Percentiles rank a stretch among this genome's conserved stretches.
phyloP scores from a whole-genome alignment of 2,888 invertebrate species.

The Timema podura region DNA sequence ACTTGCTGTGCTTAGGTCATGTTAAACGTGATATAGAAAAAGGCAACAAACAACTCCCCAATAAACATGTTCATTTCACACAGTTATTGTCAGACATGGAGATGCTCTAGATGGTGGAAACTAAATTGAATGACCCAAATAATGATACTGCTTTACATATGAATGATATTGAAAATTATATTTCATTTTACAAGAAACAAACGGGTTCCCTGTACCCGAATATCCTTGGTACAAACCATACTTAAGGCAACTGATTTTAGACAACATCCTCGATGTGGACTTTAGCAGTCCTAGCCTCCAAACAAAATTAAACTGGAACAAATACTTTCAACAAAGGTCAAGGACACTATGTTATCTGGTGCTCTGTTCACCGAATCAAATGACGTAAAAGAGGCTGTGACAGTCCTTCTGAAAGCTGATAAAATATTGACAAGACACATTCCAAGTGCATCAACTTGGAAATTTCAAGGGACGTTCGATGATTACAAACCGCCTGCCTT shows the following conservation, averaged over 20 bases:
- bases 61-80: not conserved
- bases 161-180: not conserved
- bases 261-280: not conserved
- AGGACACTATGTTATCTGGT: constrained; percentile 6
- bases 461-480: constrained; percentile 8
- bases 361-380: constrained; percentile 4
- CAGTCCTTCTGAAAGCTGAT: not conserved
- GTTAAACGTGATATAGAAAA: not conserved
- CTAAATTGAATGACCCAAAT: not conserved
- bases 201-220: constrained; percentile 1
- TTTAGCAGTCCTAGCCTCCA: constrained; percentile 3
- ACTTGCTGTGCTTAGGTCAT: not conserved
- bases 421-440: not conserved
- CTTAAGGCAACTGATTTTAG: constrained; percentile 6
- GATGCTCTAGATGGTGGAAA: constrained; percentile 2
- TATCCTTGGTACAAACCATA: constrained; percentile 5
- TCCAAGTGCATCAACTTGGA: not conserved
- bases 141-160: not conserved
- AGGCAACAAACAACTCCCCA: not conserved
- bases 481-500: not conserved
- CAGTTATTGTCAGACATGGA: constrained; percentile 1
- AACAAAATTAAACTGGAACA: not conserved
- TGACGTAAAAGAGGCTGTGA: not conserved
- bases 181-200: not conserved
- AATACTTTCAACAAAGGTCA: not conserved